Base-by-base conservation (phyloP, 2,113 vertebrate genomes). In the Lanius ludovicianus region DNA sequence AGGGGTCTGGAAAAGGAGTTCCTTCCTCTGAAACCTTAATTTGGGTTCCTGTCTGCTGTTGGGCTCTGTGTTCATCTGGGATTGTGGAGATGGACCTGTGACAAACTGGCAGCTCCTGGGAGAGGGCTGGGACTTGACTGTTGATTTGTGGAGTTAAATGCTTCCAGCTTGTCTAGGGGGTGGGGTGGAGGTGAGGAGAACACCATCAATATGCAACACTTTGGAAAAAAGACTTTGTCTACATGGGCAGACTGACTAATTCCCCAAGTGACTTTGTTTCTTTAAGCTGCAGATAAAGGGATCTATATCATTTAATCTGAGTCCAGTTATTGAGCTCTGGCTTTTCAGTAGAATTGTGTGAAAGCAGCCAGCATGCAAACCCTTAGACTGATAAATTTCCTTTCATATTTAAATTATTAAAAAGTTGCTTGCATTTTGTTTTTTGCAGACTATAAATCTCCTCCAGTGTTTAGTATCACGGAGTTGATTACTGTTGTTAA, bases 111-210 rank as follows among this genome's bases (percentile, higher is more conserved):
- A 50, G n/a, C 28, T 78, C 31, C 19, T 49, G 42, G 33, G 30
- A 10, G 20, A 55, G 30, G 30, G 6, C 9, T 74, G 46, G 12
- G 9, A 52, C 15, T 33, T 57, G 24, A 5, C 16, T 57, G 8
- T 23, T 39, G 30, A 47, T 80, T 47, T 89, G 8, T 9, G 15
- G 44, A 59, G 11, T 46, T 64, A 77, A 80, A 76, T 33, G 35
- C 6, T 55, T 91, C 41, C 57, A 41, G 0, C 31, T 27, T 31
- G 35, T 9, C 53, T 31, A 23, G 15, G 11, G 2, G 1, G 1
- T 16, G 27, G 10, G 15, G 6, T 11, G 7, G 25, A 35, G 25
- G 11, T 23, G 4, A 60, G 39, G 33, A 60, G 14, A n/a, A 5
- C 5, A 5, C n/a, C 35, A 25, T 57, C 20, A 15, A 1, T 27